Evolutionary conservation across 2,797 vertebrate genomes (phyloP), one percentile per base, ranked within the genome.

Genomic region (Melanotaenia parkinsoni): DNA sequence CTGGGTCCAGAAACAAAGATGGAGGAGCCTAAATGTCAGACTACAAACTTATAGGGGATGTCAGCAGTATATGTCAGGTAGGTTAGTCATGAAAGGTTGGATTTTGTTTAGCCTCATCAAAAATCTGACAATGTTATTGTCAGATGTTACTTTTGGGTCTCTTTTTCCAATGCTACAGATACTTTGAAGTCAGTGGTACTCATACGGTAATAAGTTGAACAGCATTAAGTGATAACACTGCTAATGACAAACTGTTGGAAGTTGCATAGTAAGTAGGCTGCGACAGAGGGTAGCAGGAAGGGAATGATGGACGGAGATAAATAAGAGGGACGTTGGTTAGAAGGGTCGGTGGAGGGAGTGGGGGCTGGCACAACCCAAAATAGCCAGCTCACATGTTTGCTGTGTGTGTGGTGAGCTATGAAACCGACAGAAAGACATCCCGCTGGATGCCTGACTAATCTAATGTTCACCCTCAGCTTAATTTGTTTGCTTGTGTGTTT

Each of bases 301-400:
- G 72, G 78, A 88, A 83, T 82, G 82, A 91, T 87, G 84, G 81
- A 87, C 87, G 77, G 67, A 87, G 80, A 91, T 84, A 83, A 85
- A 84, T 86, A 87, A 79, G 86, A 88, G 70, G 78, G 79, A 83
- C 77, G 84, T 86, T 87, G 88, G 82, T 86, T 80, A 63, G 78
- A 80, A 58, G 72, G 73, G 79, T 37, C 33, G 60, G 79, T 28
- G 63, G 38, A 28, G 63, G 37, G 20, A 56, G 43, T 32, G 59
- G 81, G 81, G 77, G 77, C 45, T 65, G 72, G 73, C 43, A 26
- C 28, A 35, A 86, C 88, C 89, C 74, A 90, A 95, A 95, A 95
- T 95, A 95, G 91, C 92, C 77, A 53, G 62, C 89, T 94, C 90
- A 88, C 92, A 92, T 92, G 91, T 91, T 93, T 84, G 77, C 90